Evolutionary conservation across 2,113 vertebrate genomes (phyloP).

Genomic region (Eptesicus fuscus): DNA sequence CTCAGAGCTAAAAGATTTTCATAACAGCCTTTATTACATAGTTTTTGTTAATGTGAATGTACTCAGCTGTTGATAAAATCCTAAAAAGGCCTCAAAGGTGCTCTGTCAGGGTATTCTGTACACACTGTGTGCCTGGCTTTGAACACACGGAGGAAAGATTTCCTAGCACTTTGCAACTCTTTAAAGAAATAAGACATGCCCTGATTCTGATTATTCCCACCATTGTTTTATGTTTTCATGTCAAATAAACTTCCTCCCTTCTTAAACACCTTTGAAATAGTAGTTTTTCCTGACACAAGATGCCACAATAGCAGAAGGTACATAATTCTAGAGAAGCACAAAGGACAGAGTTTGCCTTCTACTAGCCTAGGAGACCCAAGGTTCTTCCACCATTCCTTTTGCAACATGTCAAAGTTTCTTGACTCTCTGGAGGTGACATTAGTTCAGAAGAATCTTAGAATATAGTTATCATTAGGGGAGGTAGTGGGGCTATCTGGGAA

Average conservation of each 20-base stretch:
- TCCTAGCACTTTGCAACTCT: background rate
- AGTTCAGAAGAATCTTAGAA: background rate
- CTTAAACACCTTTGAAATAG: background rate
- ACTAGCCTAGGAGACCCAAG: background rate
- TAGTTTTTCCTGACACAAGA: background rate
- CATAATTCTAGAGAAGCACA: background rate
- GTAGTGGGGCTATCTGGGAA: background rate
- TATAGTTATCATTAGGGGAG: background rate
- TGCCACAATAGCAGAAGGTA: background rate
- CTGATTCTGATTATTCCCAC: background rate
- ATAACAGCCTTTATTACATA: background rate
- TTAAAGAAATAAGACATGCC: background rate
- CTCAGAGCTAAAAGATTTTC: background rate
- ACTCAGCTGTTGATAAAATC: background rate
- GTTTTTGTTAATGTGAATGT: background rate
- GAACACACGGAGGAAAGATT: background rate
- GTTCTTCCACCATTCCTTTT: background rate
- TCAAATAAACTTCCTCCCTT: background rate
- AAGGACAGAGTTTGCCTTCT: background rate
- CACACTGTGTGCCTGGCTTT: background rate
- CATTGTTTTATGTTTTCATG: background rate
- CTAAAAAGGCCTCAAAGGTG: fast-evolving
- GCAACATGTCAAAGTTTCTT: background rate
- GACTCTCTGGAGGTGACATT: background rate
- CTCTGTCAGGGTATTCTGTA: background rate